These are phyloP conservation scores for Batillaria attramentaria DNA, from an alignment of 1,140 invertebrate species.

Conservation along the genomic window DNA sequence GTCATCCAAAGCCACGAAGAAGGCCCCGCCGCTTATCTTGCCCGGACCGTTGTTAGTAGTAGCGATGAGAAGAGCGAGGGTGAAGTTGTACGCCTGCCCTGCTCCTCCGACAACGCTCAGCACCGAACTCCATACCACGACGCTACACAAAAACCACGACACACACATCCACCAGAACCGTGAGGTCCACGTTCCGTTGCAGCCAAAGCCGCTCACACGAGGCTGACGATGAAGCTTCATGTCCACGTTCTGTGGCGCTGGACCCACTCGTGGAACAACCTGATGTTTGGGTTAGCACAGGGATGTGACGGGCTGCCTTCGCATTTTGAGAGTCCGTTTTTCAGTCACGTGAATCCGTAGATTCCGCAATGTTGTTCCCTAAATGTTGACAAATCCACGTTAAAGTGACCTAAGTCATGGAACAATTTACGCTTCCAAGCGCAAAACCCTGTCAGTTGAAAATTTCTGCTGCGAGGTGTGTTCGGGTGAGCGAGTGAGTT, in stretches of 20 bases:
- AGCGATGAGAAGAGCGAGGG: slow-evolving; percentile 40
- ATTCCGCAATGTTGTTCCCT: too few relatives aligned
- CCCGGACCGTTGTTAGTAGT: slow-evolving; percentile 39
- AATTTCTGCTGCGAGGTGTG: neutral
- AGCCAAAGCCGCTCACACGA: too few relatives aligned
- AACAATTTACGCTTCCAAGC: neutral
- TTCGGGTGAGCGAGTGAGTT: too few relatives aligned
- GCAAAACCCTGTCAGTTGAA: neutral
- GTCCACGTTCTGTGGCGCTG: neutral
- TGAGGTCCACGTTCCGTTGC: neutral
- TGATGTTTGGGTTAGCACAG: too few relatives aligned
- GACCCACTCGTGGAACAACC: too few relatives aligned
- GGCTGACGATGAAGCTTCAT: neutral
- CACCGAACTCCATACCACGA: neutral
- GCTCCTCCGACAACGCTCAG: neutral
- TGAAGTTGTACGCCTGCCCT: slow-evolving; percentile 11
- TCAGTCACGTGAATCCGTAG: too few relatives aligned
- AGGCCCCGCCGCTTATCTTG: slow-evolving; percentile 79
- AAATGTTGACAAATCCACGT: too few relatives aligned
- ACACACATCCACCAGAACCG: neutral
- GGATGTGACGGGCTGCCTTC: too few relatives aligned
- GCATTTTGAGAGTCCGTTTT: too few relatives aligned
- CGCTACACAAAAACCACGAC: neutral
- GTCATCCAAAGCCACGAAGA: slow-evolving; percentile 84
- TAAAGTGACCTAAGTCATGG: too few relatives aligned